A percentile compares a stretch with the other conserved stretches of the same genome.
Conservation (phyloP, 2,113 vertebrate genomes). For the Melierax canorus region DNA sequence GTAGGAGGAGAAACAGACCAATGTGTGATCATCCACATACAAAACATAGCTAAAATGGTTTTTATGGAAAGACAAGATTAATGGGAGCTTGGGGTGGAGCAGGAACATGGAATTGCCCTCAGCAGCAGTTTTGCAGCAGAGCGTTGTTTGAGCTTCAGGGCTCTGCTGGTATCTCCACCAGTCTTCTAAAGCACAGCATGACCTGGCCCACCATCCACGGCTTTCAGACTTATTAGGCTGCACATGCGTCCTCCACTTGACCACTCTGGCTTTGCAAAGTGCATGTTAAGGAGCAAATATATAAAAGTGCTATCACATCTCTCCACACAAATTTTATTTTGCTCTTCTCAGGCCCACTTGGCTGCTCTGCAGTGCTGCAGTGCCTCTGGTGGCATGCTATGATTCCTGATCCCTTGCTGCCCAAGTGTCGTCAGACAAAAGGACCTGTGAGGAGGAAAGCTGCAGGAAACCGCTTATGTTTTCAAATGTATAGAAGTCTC, state of each 20-base stretch:
- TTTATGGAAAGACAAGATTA: neutral
- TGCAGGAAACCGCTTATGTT: rapidly evolving
- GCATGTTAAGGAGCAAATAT: neutral
- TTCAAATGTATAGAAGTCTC: neutral
- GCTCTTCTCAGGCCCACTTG: neutral
- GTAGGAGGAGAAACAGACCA: slow-evolving; percentile 42
- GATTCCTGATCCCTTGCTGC: neutral
- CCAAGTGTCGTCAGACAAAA: neutral
- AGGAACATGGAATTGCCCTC: neutral
- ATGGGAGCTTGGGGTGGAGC: neutral
- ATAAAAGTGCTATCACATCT: neutral
- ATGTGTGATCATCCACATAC: neutral
- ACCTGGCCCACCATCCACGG: rapidly evolving
- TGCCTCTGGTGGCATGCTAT: neutral
- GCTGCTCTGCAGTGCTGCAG: neutral
- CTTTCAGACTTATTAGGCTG: neutral
- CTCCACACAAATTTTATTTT: rapidly evolving
- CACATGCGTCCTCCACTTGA: neutral
- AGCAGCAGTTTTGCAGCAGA: neutral
- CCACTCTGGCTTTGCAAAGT: neutral
- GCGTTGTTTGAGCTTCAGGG: neutral
- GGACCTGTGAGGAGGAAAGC: neutral
- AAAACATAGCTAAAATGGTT: neutral
- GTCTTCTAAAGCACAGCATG: rapidly evolving
- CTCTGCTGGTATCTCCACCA: neutral